Conservation (phyloP, 23 tunicate species). For the Phallusia fumigata region DNA sequence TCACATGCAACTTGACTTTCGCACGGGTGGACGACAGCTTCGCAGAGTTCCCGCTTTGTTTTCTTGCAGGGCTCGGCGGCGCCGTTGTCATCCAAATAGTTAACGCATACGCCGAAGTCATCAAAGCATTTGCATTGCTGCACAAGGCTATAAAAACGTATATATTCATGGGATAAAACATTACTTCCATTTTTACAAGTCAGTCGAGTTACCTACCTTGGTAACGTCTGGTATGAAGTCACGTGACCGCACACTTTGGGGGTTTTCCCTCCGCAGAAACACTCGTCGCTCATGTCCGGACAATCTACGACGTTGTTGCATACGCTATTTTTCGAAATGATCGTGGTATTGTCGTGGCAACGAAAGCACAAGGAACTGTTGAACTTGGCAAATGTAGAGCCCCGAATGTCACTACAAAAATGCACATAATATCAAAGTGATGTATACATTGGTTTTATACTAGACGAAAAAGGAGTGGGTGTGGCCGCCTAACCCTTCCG, state of each 20-base stretch:
- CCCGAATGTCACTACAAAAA: background rate
- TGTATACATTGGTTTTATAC: too few relatives aligned
- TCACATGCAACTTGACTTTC: background rate
- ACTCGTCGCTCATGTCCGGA: background rate
- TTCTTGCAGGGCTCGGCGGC: background rate
- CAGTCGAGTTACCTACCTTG: background rate
- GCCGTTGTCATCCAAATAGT: background rate
- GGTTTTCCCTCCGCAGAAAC: background rate
- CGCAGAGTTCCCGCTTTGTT: background rate
- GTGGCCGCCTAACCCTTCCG: too few relatives aligned
- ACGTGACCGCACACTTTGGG: background rate
- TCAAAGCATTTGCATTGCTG: background rate
- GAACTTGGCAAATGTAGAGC: background rate
- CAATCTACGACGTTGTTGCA: background rate
- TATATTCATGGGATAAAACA: too few relatives aligned
- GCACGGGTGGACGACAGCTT: background rate
- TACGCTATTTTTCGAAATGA: background rate
- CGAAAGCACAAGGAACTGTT: background rate
- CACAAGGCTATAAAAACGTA: background rate
- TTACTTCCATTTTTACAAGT: background rate
- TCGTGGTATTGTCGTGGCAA: conserved; percentile 1
- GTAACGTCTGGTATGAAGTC: background rate
- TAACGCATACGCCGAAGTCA: background rate
- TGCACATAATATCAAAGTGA: too few relatives aligned
- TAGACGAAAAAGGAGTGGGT: too few relatives aligned